Evolutionary conservation across 2,113 vertebrate species (phyloP).

Genomic region (Edolisoma coerulescens): DNA sequence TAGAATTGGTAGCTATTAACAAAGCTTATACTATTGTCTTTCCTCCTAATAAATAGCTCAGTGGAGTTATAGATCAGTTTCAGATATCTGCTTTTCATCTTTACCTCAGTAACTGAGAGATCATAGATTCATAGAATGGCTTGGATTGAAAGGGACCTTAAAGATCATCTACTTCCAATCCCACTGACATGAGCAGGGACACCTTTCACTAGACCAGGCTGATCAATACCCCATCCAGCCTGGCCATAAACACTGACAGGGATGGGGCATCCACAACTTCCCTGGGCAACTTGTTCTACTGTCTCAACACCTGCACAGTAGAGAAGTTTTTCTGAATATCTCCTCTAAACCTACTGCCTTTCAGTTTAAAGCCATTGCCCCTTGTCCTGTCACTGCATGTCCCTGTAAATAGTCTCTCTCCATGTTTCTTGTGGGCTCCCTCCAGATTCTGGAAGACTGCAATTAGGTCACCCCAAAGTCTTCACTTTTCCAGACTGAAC

Average conservation of each 20-base stretch:
- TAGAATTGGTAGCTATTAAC: neutral
- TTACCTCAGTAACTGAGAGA: neutral
- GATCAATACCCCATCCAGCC: neutral
- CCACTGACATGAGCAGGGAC: neutral
- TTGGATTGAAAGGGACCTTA: neutral
- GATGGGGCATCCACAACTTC: neutral
- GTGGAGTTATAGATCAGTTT: neutral
- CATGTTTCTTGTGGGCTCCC: neutral
- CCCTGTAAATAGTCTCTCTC: neutral
- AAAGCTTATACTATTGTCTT: neutral
- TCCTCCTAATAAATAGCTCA: neutral
- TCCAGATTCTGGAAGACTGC: neutral
- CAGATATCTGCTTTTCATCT: neutral
- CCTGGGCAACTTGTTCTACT: neutral
- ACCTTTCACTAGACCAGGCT: neutral
- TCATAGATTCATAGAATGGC: neutral
- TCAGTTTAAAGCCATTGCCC: neutral
- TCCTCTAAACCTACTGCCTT: neutral
- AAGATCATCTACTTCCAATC: neutral
- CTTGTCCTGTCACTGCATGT: neutral
- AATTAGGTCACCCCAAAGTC: neutral
- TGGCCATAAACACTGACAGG: neutral
- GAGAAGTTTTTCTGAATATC: neutral
- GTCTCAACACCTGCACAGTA: neutral
- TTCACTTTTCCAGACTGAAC: neutral